Base-by-base conservation (phyloP, 2,888 invertebrate genomes). In the Drosophila nigricruria region DNA sequence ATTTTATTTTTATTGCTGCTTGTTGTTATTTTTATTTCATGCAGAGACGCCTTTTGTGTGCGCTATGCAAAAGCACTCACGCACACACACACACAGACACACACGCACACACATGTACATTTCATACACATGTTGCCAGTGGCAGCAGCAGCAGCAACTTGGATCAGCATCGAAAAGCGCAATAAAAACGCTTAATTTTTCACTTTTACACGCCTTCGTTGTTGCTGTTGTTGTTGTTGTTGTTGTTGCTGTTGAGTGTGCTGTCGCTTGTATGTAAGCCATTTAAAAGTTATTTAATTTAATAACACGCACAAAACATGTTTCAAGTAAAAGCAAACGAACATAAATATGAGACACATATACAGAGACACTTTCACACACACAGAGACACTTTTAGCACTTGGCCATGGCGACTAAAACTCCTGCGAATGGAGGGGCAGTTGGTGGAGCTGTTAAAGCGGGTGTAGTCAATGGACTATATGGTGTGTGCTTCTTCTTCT, bases 1-100 rank as follows among this genome's bases (percentile, higher is more conserved):
- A 84, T 89, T 89, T 90, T 90, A 89, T 89, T 89, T 88, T 88
- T 90, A 89, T 90, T 88, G 89, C 86, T 79, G 81, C 82, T 71
- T 89, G 89, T 86, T 88, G 47, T 89, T 89, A 88, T 86, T 88
- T 85, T 84, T 76, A 85, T 86, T 88, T 82, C 82, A 82, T 80
- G 78, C 68, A 66, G 78, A 70, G n/a, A n/a, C 79, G 82, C 73
- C 79, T 80, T 81, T 77, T 77, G 62, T 72, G 45, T n/a, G 18
- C 50, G 49, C 77, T 70, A 82, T 86, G 81, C 87, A 86, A 82
- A 86, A 86, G 63, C 73, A 70, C 68, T 27, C 64, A 60, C 56
- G 61, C 40, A 40, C 60, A 38, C 68, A 23, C 58, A 52, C 50
- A 30, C 54, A 38, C 68, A 16, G n/a, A n/a, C 52, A 47, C 64